Evolutionary conservation across 1,140 invertebrate genomes (phyloP).

Genomic region (Temnothorax longispinosus): DNA sequence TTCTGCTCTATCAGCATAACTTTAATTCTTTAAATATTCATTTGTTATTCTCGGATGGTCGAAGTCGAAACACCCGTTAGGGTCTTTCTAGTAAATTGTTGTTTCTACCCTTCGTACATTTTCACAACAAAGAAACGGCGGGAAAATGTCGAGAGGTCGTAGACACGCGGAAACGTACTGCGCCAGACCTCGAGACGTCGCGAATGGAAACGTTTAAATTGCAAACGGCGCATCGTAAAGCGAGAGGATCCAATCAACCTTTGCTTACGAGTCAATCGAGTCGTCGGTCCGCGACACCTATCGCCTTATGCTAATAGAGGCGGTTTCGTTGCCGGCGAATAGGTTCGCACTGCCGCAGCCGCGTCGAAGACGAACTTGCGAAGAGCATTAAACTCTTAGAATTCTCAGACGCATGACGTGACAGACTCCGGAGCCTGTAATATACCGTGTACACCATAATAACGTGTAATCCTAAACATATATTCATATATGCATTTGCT

Average conservation of each 20-base stretch:
- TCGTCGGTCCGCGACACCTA: slow-evolving; percentile 54
- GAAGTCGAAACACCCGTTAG: neutral
- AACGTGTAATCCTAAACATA: slow-evolving; percentile 16
- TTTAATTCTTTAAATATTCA: neutral
- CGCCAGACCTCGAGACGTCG: slow-evolving; percentile 36
- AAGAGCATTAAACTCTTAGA: slow-evolving; percentile 31
- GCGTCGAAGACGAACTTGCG: slow-evolving; percentile 45
- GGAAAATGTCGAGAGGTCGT: slow-evolving; percentile 52
- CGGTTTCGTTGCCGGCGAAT: slow-evolving; percentile 45
- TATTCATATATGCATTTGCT: slow-evolving; percentile 38
- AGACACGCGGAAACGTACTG: slow-evolving; percentile 50
- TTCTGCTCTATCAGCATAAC: neutral
- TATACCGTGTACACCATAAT: slow-evolving; percentile 21
- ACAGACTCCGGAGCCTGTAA: slow-evolving; percentile 23
- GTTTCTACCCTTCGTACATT: neutral
- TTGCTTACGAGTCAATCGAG: slow-evolving; percentile 69
- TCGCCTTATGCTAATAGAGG: slow-evolving; percentile 65
- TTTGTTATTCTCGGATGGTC: neutral
- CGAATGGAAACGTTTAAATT: slow-evolving; percentile 69
- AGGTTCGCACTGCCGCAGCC: slow-evolving; percentile 43
- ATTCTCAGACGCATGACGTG: slow-evolving; percentile 30
- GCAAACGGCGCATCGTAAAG: slow-evolving; percentile 66
- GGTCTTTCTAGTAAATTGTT: slow-evolving; percentile 4
- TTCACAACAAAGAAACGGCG: slow-evolving; percentile 24
- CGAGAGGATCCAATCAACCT: slow-evolving; percentile 69